Percentiles rank a stretch among this genome's conserved stretches.
Conservation (phyloP, 2,113 vertebrate species). For the human (Homo sapiens) region DNA sequence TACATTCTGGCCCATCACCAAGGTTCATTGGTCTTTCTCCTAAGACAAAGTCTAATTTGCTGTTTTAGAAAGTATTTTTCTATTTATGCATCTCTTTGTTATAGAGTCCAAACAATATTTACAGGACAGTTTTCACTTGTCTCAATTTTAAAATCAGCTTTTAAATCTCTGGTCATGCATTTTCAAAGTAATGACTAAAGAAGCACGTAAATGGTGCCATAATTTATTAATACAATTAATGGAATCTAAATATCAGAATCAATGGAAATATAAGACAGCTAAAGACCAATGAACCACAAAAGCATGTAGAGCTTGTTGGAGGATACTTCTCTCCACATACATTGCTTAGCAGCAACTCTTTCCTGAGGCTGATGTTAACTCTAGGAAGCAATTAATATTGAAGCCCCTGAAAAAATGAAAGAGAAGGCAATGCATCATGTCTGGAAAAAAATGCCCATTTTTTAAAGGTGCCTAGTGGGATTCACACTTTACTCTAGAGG, state of each 20-base stretch:
- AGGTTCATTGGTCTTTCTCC: neutral
- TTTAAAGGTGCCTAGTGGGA: neutral
- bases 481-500: neutral
- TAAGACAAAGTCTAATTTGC: neutral
- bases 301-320: neutral
- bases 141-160: neutral
- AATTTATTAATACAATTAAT: conserved; percentile 70
- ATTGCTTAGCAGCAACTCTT: neutral
- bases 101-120: neutral
- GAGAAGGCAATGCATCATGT: neutral
- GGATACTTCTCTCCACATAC: neutral
- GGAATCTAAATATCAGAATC: conserved; percentile 67
- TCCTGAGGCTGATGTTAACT: neutral
- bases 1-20: neutral
- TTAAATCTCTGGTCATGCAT: neutral
- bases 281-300: conserved; percentile 68
- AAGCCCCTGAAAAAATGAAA: neutral
- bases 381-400: neutral
- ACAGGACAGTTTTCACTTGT: neutral
- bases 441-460: neutral
- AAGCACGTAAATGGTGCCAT: neutral
- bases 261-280: conserved; percentile 67
- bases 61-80: neutral
- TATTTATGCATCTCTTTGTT: neutral
- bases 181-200: conserved; percentile 10